Conservation (phyloP, 2,113 vertebrate genomes). For the Paratilapia polleni region DNA sequence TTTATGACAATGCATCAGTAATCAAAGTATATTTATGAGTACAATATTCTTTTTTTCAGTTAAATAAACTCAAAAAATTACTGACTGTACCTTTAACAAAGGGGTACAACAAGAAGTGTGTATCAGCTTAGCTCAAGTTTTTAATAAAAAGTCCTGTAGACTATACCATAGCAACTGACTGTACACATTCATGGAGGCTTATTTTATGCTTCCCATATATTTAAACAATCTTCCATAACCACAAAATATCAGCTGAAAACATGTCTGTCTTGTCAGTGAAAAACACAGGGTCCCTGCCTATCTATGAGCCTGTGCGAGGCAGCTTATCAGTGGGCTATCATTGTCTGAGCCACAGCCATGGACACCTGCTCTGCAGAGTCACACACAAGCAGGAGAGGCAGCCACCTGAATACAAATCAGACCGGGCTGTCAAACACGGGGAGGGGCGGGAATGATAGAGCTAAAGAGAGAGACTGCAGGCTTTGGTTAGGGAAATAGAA, state of each 20-base stretch:
- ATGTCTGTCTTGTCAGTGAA: constrained; percentile 27
- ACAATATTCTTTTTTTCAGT: too few species aligned
- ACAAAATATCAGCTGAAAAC: constrained; percentile 36
- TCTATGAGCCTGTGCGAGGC: constrained; percentile 45
- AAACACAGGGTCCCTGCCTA: constrained; percentile 32
- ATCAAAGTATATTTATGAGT: too few species aligned
- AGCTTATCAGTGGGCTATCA: constrained; percentile 75
- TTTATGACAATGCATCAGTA: too few species aligned
- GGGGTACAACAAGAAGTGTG: not conserved
- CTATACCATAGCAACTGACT: not conserved
- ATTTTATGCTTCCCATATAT: constrained; percentile 24
- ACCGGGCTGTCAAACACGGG: constrained; percentile 17
- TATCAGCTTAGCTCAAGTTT: not conserved
- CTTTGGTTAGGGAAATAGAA: constrained; percentile 47
- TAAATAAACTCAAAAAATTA: too few species aligned
- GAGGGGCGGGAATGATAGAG: constrained; percentile 29
- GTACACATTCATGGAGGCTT: not conserved
- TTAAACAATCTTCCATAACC: constrained; percentile 16
- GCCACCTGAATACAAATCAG: constrained; percentile 76
- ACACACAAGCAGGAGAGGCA: constrained; percentile 61
- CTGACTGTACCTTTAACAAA: too few species aligned
- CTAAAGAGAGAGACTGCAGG: constrained; percentile 37
- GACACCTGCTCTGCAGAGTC: constrained; percentile 76
- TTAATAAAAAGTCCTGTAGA: not conserved
- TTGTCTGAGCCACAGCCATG: constrained; percentile 67